Evolutionary conservation across 2,888 invertebrate species (phyloP), one percentile per base, ranked within the genome.

Genomic region (Oligia fasciuncula): DNA sequence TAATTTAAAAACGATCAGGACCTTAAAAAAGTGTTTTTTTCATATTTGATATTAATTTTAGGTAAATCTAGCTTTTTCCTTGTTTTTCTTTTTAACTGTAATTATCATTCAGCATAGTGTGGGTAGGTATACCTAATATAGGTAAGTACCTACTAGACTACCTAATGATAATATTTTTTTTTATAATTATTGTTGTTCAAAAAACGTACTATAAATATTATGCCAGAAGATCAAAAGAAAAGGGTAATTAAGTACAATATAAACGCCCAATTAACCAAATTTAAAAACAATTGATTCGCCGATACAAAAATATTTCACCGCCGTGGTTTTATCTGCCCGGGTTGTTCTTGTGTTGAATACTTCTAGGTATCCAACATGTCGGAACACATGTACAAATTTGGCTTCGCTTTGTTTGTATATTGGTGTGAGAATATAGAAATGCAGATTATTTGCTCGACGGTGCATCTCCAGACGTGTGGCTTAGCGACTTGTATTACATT

Each of bases 371-470:
- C 62, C 71, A 80, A 69, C 49, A 72, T 77, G 80, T 81, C 79
- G 72, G 70, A 87, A 91, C 92, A 91, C 87, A 85, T 92, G 92
- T 90, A 85, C 91, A 92, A 92, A 92, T 91, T 91, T 90, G 85
- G 87, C 81, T 91, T 87, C 69, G 81, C 84, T 83, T 73, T 89
- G 77, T 91, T 90, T 90, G 83, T 86, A 78, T 83, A 87, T 74
- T 88, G 86, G 87, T 83, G 73, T 75, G 83, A 84, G 85, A 81
- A 85, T 57, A 51, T 68, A 85, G 67, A 86, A 74, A 83, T 86
- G 87, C 86, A 87, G 87, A 85, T 88, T 90, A 90, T 90, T 89
- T 90, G 87, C 84, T 80, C 79, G 77, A 81, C 86, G 81, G 81
- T 90, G 87, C 87, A 90, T 90, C 85, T 80, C 57, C 85, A 88